These are phyloP conservation scores for Scomber colias DNA, from an alignment of 2,113 vertebrate genomes.

Conservation along the genomic window DNA sequence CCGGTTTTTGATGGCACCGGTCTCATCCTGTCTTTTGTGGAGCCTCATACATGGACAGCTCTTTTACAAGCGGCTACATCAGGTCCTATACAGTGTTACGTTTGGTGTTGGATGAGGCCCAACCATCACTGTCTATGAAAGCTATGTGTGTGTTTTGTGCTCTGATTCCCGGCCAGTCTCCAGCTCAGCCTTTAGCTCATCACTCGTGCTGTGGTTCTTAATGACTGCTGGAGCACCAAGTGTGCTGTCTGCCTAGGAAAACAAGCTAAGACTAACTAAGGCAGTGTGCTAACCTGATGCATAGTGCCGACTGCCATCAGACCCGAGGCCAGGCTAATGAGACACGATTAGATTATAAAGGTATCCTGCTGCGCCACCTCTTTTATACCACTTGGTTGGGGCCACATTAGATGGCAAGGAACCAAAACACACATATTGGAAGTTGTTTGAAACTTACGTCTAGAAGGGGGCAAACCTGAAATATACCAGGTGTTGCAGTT, in stretches of 20 bases:
- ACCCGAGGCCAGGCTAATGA: conserved; percentile 54
- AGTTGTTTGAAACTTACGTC: conserved; percentile 35
- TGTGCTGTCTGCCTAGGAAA: conserved; percentile 58
- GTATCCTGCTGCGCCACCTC: conserved; percentile 51
- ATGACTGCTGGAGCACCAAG: conserved; percentile 61
- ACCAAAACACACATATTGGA: conserved; percentile 54
- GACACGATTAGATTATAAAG: conserved; percentile 63
- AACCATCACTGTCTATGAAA: conserved; percentile 31
- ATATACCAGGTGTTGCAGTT: conserved; percentile 47
- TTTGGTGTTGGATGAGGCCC: conserved; percentile 8
- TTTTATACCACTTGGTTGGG: conserved; percentile 23
- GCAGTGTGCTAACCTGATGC: conserved; percentile 55
- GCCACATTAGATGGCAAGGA: conserved; percentile 38
- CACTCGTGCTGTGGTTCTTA: conserved; percentile 60
- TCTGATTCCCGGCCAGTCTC: conserved; percentile 38
- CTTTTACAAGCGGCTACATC: conserved; percentile 16
- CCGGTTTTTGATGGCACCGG: background rate
- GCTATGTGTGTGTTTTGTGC: conserved; percentile 15
- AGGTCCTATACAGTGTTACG: conserved; percentile 32
- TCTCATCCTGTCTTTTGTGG: conserved; percentile 19
- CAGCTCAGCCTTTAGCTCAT: conserved; percentile 63
- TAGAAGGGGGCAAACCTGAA: conserved; percentile 33
- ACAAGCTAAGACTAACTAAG: conserved; percentile 63
- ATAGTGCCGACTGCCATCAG: conserved; percentile 42
- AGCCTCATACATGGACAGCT: background rate